These are phyloP conservation scores for Perca fluviatilis DNA, from an alignment of 2,113 vertebrate genomes.

Conservation along the genomic window DNA sequence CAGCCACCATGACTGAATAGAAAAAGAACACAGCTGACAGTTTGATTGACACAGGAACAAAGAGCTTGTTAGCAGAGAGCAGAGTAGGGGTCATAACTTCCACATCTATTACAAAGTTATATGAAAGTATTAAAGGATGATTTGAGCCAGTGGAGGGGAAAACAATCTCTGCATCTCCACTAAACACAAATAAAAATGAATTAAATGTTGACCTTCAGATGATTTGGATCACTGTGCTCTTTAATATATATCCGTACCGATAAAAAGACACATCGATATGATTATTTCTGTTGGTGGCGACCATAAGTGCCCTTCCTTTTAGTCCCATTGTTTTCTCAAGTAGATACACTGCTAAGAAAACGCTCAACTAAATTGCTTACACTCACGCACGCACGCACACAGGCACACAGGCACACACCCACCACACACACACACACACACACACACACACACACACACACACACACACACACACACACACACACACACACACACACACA, in stretches of 20 bases:
- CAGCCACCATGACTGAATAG: background rate
- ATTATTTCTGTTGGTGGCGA: background rate
- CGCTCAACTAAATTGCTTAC: background rate
- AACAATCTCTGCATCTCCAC: conserved; percentile 10
- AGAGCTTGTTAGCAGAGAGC: conserved; percentile 28
- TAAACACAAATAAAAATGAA: conserved; percentile 3
- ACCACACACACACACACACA: background rate
- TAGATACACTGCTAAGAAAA: background rate
- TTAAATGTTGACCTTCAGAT: conserved; percentile 6
- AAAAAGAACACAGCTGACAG: background rate
- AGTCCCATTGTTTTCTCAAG: background rate
- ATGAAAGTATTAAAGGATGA: conserved; percentile 29
- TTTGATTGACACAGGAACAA: conserved; percentile 25
- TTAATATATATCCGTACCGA: background rate
- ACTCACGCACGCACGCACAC: background rate
- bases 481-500: background rate
- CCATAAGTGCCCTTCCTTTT: background rate
- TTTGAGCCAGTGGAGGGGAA: conserved; percentile 20
- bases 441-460: too few species aligned
- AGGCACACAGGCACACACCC: background rate
- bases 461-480: background rate
- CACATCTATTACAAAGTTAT: conserved; percentile 14
- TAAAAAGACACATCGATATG: background rate
- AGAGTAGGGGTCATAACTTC: background rate
- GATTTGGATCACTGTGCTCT: conserved; percentile 1